Conservation (phyloP, 2,888 invertebrate genomes). For the Agrochola litura region DNA sequence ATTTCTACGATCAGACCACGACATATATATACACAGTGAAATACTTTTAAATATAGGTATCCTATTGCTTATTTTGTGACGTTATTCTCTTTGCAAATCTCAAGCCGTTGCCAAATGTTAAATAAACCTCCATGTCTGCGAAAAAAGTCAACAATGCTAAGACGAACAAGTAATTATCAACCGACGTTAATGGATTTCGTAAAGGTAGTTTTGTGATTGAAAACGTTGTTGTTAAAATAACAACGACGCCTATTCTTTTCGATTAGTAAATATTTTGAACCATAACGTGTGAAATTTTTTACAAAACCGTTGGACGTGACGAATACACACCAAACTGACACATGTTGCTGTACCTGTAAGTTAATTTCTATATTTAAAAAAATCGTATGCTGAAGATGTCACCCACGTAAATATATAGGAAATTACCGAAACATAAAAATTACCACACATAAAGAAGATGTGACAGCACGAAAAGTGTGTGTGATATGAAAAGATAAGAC, state of each 20-base stretch:
- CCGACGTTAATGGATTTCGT: conserved; percentile 25
- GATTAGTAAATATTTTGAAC: conserved; percentile 37
- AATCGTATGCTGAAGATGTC: conserved; percentile 3
- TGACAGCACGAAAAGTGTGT: neutral
- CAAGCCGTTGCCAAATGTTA: conserved; percentile 10
- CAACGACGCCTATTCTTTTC: conserved; percentile 41
- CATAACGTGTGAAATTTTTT: conserved; percentile 40
- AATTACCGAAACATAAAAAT: neutral
- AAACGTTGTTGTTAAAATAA: conserved; percentile 40
- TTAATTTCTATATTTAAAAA: conserved; percentile 31
- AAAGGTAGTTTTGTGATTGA: conserved; percentile 33
- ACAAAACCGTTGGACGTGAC: conserved; percentile 51
- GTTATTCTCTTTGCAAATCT: neutral
- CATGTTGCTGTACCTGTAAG: conserved; percentile 20
- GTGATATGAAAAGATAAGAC: neutral
- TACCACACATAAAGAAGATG: neutral
- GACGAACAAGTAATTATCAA: conserved; percentile 27
- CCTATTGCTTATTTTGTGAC: neutral
- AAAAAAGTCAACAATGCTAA: conserved; percentile 37
- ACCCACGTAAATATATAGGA: neutral
- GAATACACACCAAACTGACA: conserved; percentile 36
- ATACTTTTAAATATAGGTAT: neutral
- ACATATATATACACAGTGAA: neutral
- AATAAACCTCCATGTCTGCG: conserved; percentile 17
- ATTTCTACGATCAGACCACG: too few species aligned